Evolutionary conservation across 2,113 vertebrate species (phyloP).

Genomic region (Rousettus leschenaultii): DNA sequence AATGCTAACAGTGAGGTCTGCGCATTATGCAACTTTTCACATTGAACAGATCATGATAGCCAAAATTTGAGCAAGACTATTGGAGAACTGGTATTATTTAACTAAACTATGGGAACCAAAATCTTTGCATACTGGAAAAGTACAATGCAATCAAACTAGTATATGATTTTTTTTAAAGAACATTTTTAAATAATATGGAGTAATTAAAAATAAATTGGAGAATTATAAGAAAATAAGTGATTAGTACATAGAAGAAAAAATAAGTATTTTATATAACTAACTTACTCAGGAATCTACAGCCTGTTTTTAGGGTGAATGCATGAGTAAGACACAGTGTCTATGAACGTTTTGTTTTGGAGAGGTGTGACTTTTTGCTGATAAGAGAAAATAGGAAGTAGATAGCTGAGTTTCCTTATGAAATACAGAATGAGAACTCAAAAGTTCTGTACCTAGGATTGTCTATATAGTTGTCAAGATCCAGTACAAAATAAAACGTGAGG

Average conservation of each 20-base stretch:
- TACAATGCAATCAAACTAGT: not conserved
- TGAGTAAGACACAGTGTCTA: not conserved
- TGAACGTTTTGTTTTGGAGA: not conserved
- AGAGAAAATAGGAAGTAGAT: not conserved
- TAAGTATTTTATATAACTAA: not conserved
- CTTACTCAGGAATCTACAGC: not conserved
- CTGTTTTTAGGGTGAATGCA: not conserved
- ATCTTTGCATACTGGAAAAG: not conserved
- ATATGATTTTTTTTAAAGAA: not conserved
- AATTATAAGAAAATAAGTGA: not conserved
- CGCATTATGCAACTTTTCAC: not conserved
- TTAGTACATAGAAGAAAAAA: not conserved
- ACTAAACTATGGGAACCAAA: not conserved
- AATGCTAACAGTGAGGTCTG: not conserved
- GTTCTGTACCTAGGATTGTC: not conserved
- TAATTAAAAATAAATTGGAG: not conserved
- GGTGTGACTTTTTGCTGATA: not conserved
- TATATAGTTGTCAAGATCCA: not conserved
- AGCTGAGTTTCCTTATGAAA: not conserved
- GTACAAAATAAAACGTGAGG: not conserved
- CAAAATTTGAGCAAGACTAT: not conserved
- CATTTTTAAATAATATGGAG: not conserved
- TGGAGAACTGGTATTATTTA: not conserved
- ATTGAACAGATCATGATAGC: not conserved
- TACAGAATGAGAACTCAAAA: not conserved